Conservation (phyloP, 2,888 invertebrate species). For the Taphrorychus bicolor region DNA sequence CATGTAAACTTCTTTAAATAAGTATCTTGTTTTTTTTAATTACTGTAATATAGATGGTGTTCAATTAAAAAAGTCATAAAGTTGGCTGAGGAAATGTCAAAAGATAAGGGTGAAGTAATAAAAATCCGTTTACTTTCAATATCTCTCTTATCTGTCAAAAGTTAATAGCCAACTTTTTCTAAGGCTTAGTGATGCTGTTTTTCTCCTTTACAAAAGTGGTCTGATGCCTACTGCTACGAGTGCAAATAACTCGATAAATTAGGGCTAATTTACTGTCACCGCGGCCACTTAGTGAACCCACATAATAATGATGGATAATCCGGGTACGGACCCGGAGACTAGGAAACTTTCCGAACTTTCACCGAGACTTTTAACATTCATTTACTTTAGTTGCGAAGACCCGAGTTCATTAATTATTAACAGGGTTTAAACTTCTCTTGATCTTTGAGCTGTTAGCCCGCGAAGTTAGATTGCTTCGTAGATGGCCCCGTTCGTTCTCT, state of each 20-base stretch:
- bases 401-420: conserved; percentile 40
- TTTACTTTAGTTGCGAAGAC: conserved; percentile 31
- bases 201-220: neutral
- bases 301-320: conserved; percentile 37
- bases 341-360: conserved; percentile 36
- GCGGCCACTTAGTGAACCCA: conserved; percentile 17
- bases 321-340: conserved; percentile 13
- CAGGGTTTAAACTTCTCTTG: conserved; percentile 37
- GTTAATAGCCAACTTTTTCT: too few relatives aligned
- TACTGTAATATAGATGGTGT: too few relatives aligned
- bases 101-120: too few relatives aligned
- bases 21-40: too few relatives aligned
- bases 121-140: too few relatives aligned
- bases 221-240: neutral
- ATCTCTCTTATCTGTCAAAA: too few relatives aligned
- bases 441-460: conserved; percentile 34
- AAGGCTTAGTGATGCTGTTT: too few relatives aligned
- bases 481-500: conserved; percentile 16
- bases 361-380: conserved; percentile 38
- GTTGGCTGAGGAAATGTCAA: too few relatives aligned
- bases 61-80: too few relatives aligned
- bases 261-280: conserved; percentile 21
- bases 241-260: conserved; percentile 7
- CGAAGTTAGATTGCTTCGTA: conserved; percentile 36
- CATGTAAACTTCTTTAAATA: too few relatives aligned